A percentile compares a stretch with the other conserved stretches of the same genome.
phyloP scores from a whole-genome alignment of 1,140 invertebrate species.

The Daktulosphaira vitifoliae region DNA sequence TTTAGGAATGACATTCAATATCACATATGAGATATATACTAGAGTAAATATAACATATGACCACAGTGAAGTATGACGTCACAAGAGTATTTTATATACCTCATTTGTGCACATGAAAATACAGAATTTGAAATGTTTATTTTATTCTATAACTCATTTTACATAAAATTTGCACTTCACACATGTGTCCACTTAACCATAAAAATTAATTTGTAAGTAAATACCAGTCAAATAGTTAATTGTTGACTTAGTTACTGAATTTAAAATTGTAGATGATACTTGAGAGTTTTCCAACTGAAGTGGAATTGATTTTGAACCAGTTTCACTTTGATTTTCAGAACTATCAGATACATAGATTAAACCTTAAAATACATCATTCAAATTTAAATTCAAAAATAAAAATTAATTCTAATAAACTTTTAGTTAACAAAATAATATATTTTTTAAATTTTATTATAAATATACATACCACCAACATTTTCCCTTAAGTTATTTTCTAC shows the following conservation, averaged over 20 bases:
- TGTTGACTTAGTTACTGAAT: neutral
- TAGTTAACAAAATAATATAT: neutral
- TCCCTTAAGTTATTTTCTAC: neutral
- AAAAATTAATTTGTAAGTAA: too few relatives aligned
- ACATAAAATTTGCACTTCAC: too few relatives aligned
- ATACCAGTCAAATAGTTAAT: neutral
- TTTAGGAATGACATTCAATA: too few relatives aligned
- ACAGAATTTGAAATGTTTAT: too few relatives aligned
- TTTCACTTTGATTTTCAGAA: constrained; percentile 10
- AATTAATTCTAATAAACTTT: neutral
- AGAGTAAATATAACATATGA: too few relatives aligned
- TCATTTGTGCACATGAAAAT: too few relatives aligned
- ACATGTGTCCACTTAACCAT: too few relatives aligned
- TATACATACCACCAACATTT: neutral
- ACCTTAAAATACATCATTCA: neutral
- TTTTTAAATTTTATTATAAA: neutral
- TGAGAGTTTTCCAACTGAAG: constrained; percentile 1
- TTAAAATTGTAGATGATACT: neutral
- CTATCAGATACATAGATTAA: neutral
- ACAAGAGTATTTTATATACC: too few relatives aligned
- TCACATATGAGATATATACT: too few relatives aligned
- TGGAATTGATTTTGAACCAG: neutral
- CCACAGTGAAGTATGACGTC: too few relatives aligned
- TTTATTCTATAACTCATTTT: too few relatives aligned
- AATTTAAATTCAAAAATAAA: neutral